Percentiles rank a stretch among this genome's conserved stretches.
Conservation (phyloP, 2,113 vertebrate species). For the Crotophaga sulcirostris region DNA sequence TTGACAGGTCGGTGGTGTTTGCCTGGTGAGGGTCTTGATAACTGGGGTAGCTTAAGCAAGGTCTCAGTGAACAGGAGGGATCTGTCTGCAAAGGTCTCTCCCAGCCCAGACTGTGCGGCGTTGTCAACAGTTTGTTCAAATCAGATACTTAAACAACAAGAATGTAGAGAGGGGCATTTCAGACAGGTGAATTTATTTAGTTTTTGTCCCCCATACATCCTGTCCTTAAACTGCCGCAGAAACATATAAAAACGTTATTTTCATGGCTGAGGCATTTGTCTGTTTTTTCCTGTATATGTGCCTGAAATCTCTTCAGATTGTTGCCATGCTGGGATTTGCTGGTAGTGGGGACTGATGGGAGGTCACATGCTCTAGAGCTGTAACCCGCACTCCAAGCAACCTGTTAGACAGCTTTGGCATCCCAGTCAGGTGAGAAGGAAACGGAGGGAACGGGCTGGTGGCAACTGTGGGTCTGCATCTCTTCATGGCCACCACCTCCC, state of each 20-base stretch:
- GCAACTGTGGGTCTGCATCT: neutral
- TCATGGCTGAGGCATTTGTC: accelerated
- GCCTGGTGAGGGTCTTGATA: neutral
- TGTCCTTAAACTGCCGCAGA: neutral
- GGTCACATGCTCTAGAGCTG: neutral
- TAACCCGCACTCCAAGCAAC: neutral
- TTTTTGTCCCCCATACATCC: accelerated
- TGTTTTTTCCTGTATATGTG: neutral
- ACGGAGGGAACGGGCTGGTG: neutral
- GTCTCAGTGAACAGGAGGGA: neutral
- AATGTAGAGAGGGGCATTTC: accelerated
- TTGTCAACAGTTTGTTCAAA: neutral
- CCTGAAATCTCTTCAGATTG: neutral
- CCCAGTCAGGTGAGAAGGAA: neutral
- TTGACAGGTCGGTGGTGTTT: neutral
- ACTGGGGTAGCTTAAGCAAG: neutral
- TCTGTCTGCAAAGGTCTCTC: neutral
- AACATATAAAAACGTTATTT: neutral
- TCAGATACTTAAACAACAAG: neutral
- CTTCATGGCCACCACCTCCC: neutral
- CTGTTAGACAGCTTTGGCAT: neutral
- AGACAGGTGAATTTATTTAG: neutral
- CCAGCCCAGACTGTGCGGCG: neutral
- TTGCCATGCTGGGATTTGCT: neutral
- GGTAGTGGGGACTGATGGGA: neutral